A percentile compares a stretch with the other conserved stretches of the same genome.
phyloP scores from a whole-genome alignment of 2,797 vertebrate genomes.

The Rhyacichthys aspro region DNA sequence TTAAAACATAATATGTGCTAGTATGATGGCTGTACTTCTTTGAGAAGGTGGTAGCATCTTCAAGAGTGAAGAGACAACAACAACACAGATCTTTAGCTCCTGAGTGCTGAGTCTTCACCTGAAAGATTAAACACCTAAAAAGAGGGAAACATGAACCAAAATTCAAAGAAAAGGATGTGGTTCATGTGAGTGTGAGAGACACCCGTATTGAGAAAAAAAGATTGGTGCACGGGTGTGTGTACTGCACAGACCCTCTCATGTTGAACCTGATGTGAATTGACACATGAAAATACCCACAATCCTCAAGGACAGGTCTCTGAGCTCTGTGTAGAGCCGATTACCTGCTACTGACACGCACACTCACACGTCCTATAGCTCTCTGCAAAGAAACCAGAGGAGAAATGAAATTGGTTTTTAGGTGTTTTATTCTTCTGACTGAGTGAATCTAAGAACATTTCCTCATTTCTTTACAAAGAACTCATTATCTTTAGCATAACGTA shows the following conservation, averaged over 20 bases:
- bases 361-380: background rate
- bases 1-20: no score
- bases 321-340: slow-evolving; percentile 53
- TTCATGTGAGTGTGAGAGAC: slow-evolving; percentile 12
- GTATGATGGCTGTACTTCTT: background rate
- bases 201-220: background rate
- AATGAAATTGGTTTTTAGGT: slow-evolving; percentile 10
- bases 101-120: slow-evolving; percentile 30
- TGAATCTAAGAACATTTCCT: slow-evolving; percentile 6
- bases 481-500: slow-evolving; percentile 1
- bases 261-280: slow-evolving; percentile 61
- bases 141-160: slow-evolving; percentile 9
- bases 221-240: slow-evolving; percentile 14
- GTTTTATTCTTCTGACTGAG: background rate
- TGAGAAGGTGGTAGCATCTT: slow-evolving; percentile 9
- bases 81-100: background rate
- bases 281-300: slow-evolving; percentile 63
- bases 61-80: slow-evolving; percentile 26
- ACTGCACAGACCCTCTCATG: slow-evolving; percentile 25
- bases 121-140: slow-evolving; percentile 45
- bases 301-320: slow-evolving; percentile 50
- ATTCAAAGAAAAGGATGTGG: background rate
- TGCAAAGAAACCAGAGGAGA: slow-evolving; percentile 3
- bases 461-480: background rate
- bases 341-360: slow-evolving; percentile 22